Percentiles rank a stretch among this genome's conserved stretches.
Conservation (phyloP, 1,140 invertebrate species). For the Pseudobourletiella spinata region DNA sequence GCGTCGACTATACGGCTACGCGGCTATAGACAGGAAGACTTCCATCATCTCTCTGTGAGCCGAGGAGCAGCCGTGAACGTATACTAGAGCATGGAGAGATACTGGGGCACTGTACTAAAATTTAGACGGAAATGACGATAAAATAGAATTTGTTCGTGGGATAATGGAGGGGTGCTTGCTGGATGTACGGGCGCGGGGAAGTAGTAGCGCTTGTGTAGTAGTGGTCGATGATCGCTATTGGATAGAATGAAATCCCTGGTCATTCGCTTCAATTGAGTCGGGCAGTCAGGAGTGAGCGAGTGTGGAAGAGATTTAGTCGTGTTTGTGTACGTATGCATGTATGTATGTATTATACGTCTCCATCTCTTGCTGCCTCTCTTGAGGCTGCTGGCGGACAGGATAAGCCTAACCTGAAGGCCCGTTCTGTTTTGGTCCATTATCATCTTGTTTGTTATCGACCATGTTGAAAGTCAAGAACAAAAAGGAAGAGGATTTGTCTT, state of each 20-base stretch:
- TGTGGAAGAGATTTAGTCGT: conserved; percentile 2
- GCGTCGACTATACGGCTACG: too few species aligned
- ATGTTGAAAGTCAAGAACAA: conserved; percentile 34
- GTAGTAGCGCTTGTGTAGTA: background rate
- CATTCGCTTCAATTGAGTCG: conserved; percentile 4
- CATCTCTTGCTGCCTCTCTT: too few species aligned
- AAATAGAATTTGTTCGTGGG: too few species aligned
- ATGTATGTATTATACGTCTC: too few species aligned
- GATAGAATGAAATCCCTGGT: background rate
- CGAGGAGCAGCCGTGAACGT: too few species aligned
- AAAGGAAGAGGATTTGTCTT: conserved; percentile 30
- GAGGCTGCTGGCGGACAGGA: background rate
- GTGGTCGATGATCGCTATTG: conserved; percentile 2
- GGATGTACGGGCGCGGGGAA: background rate
- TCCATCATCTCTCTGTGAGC: background rate
- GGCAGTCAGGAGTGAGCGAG: background rate
- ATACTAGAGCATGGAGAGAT: background rate
- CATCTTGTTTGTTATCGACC: conserved; percentile 29
- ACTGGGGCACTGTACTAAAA: too few species aligned
- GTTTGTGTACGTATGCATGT: too few species aligned
- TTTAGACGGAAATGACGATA: background rate
- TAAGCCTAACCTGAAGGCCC: conserved; percentile 29
- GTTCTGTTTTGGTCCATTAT: conserved; percentile 20
- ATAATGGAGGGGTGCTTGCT: too few species aligned
- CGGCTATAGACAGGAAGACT: background rate